Evolutionary conservation across 2,113 vertebrate genomes (phyloP), one percentile per base, ranked within the genome.

Genomic region (Rhabdornis inornatus): DNA sequence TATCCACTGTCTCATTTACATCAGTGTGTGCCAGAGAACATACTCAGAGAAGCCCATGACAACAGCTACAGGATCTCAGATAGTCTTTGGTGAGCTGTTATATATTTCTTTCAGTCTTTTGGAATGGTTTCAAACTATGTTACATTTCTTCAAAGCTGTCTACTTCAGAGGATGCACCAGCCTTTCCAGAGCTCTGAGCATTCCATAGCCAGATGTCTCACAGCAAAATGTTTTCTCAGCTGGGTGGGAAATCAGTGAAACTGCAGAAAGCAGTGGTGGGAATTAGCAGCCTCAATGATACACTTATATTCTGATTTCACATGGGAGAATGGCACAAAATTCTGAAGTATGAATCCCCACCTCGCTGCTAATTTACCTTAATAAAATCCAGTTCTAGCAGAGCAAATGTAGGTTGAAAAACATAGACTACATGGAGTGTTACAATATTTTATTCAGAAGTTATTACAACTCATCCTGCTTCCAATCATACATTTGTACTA

Each of bases 151-250:
- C 39, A 89, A 94, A 94, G 71, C 70, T 91, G 15, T 80, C 89
- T 72, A 83, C 76, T 97, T 95, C 77, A 96, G 89, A 95, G 92
- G 39, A 92, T 92, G 80, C 50, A 74, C 49, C 44, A 82, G 71
- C 52, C 69, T 59, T 89, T 94, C 90, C 83, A 87, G 86, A 92
- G 69, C 56, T 93, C 79, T 33, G 7, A 77, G 77, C 94, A 97
- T 98, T 98, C 97, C 76, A 90, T 63, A 96, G 90, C 92, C 97
- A 98, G 97, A 98, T 97, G 97, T 98, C 97, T 92, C 70, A 86
- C 63, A 97, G 93, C 30, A 91, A 98, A 98, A 98, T 98, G 97
- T 98, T 98, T 98, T 98, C 95, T 98, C 98, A 98, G 98, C 98
- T 98, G 98, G 97, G 88, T 96, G 66, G 87, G 95, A 97, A 95